Base-by-base conservation (phyloP, 2,888 invertebrate genomes). In the Ramazzottius varieornatus region DNA sequence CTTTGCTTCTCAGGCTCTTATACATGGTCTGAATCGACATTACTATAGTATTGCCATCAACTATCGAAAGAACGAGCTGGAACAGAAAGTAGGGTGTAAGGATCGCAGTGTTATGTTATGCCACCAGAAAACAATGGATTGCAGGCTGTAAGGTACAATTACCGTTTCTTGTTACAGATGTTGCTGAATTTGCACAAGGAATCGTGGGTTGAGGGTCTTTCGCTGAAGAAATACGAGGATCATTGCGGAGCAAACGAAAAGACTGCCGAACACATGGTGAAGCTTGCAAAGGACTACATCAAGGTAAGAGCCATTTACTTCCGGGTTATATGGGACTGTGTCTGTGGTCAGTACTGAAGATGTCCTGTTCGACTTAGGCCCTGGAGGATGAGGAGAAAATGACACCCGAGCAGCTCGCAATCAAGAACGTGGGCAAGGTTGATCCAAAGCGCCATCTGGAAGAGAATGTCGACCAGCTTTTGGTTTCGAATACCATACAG, bases 21-120 rank as follows among this genome's bases (percentile, higher is more conserved):
- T 99, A 71, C 98, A 98, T 74, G 98, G 98, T 20, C 81, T 98
- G 33, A 98, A 98, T 77, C 84, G 98, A 69, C 96, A 98, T 78
- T 98, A 98, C 75, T 98, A 98, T 78, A 96, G 96, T 54, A 96
- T 98, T 75, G 93, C 94, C 76, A 99, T 98, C 77, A 96, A 96
- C 78, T 99, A 98, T 78, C 83, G 94, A 70, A 98, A 96, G 79
- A 96, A 98, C 78, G 93, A 96, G 77, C 78, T 96, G 68, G 98
- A 98, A 77, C 96, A 98, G 76, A 96, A 96, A 74, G 78, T 78
- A 67, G 66, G 68, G 63, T 64, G 24, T 29, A 32, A 63, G 63
- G 8, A 13, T 29, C 20, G 13, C 32, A 8, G 24, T n/a, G 64
- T 64, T 64, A 4, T 16, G 20, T 4, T 64, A 20, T 33, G 4